Conservation (phyloP, 2,797 vertebrate species). For the Anisognathus igniventris region DNA sequence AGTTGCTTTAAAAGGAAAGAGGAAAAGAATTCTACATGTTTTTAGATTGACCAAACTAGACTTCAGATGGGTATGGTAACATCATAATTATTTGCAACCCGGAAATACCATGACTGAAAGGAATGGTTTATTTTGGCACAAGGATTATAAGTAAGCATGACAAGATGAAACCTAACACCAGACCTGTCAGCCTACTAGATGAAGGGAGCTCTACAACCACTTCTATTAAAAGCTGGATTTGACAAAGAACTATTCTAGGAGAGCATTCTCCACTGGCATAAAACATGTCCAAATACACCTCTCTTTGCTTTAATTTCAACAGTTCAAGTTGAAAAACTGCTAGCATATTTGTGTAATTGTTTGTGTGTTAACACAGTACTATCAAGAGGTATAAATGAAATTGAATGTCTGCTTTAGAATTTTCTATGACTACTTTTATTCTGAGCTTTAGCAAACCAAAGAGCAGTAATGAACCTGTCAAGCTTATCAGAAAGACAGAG, state of each 20-base stretch:
- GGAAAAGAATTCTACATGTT: background rate
- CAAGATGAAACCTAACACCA: constrained; percentile 45
- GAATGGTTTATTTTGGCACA: constrained; percentile 41
- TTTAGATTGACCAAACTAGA: background rate
- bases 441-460: background rate
- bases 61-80: background rate
- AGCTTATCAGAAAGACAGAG: background rate
- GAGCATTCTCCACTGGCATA: background rate
- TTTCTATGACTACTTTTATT: background rate
- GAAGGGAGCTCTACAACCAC: constrained; percentile 6
- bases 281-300: background rate
- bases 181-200: constrained; percentile 4
- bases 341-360: background rate
- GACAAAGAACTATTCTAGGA: background rate
- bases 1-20: background rate
- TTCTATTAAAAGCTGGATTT: constrained; percentile 45
- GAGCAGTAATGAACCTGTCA: background rate
- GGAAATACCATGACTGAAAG: constrained; percentile 24
- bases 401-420: background rate
- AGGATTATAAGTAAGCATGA: constrained; percentile 11
- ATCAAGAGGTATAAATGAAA: background rate
- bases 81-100: constrained; percentile 9
- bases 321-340: background rate
- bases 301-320: background rate
- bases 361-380: background rate